Base-by-base conservation (phyloP, 1,140 invertebrate species). In the Anoplophora glabripennis region DNA sequence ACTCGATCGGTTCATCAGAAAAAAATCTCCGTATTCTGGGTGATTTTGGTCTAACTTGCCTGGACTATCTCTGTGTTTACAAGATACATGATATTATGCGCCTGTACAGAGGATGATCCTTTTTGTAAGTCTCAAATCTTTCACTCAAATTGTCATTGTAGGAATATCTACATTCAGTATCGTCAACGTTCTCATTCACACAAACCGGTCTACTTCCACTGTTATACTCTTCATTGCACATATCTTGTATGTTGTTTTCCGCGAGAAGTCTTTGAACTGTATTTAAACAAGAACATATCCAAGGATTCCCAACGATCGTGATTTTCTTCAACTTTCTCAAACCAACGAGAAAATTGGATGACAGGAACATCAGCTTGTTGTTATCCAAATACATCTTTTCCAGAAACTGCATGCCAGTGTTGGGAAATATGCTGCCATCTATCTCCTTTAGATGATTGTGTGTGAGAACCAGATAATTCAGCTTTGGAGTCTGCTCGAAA, bases 251-350 rank as follows among this genome's bases (percentile, higher is more conserved):
- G 15, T 37, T 15, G 46, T 63, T 57, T 21, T 63, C 42, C 9
- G 10, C 15, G 7, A 65, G 41, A 55, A 61, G 54, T 8, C 40
- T 46, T n/a, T 44, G 14, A 10, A 65, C 34, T 14, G 46, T 10
- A 14, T 59, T 46, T 4, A 54, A 55, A 59, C 64, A 66, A 11
- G 53, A 10, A 57, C 64, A 66, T 28, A 48, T 17, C 64, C 64
- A 66, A 3, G 64, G 64, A 58, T 66, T 66, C 4, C 61, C 64
- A 21, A 57, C 53, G 1, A 62, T 34, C 9, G 53, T 44, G 0
- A 63, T 52, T 28, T 11, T 9, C 28, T 48, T 66, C 38, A 66
- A 44, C 7, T 37, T 36, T 11, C 34, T 53, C 17, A 60, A 36
- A 34, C 51, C 45, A 17, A 46, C 37, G 4, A 63, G 51, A 21